phyloP scores from a whole-genome alignment of 2,113 vertebrate genomes.

The Gallinago paraguaiae region DNA sequence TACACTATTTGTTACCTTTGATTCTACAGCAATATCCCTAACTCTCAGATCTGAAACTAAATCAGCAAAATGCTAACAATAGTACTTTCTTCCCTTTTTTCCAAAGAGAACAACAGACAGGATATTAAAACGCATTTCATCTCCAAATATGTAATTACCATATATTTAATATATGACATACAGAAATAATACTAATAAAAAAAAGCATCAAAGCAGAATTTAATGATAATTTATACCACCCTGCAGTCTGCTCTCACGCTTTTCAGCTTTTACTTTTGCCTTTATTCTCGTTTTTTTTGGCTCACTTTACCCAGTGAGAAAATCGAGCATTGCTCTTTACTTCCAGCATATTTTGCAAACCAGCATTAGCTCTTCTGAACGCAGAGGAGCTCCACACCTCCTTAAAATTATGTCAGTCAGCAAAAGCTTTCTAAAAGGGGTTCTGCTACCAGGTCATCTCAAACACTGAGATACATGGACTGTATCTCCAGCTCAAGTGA shows the following conservation, averaged over 20 bases:
- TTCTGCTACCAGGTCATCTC: background rate
- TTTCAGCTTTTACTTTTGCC: too few species aligned
- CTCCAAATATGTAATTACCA: slow-evolving; percentile 1
- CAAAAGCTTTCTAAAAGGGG: background rate
- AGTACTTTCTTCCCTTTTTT: background rate
- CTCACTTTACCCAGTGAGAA: background rate
- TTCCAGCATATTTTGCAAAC: fast-evolving
- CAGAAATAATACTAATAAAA: slow-evolving; percentile 1
- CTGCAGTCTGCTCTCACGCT: background rate
- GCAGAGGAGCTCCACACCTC: background rate
- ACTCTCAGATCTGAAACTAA: background rate
- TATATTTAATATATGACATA: background rate
- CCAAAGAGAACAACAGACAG: slow-evolving; percentile 5
- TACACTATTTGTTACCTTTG: background rate
- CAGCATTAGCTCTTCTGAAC: background rate
- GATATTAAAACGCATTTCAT: slow-evolving; percentile 54
- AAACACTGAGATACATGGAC: background rate
- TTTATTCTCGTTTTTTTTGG: too few species aligned
- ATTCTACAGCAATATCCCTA: background rate
- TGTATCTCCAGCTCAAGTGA: background rate
- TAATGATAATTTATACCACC: background rate
- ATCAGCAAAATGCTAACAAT: slow-evolving; percentile 1
- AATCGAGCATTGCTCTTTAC: background rate
- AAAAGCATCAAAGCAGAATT: slow-evolving; percentile 22
- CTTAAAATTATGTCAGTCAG: background rate